These are phyloP conservation scores for human (Homo sapiens) DNA, from an alignment of 2,113 vertebrate genomes.

Conservation along the genomic window GRCh38 chr2:228541501-228542000, in stretches of 20 bases:
- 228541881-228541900: background rate
- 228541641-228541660: background rate
- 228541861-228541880: background rate
- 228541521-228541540: background rate
- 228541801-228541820: background rate
- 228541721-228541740: background rate
- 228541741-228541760: background rate
- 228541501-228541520: background rate
- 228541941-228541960: background rate
- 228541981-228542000: background rate
- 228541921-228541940: background rate
- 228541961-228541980: accelerated
- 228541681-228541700: background rate
- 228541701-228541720: background rate
- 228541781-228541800: background rate
- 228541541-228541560: background rate
- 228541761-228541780: background rate
- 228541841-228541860: background rate
- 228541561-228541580: background rate
- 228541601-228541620: background rate
- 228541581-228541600: background rate
- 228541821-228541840: background rate
- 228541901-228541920: background rate
- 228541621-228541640: background rate
- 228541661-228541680: background rate